A percentile compares a stretch with the other conserved stretches of the same genome.
Conservation (phyloP, 1,140 invertebrate species). For the Zaprionus nigranus region DNA sequence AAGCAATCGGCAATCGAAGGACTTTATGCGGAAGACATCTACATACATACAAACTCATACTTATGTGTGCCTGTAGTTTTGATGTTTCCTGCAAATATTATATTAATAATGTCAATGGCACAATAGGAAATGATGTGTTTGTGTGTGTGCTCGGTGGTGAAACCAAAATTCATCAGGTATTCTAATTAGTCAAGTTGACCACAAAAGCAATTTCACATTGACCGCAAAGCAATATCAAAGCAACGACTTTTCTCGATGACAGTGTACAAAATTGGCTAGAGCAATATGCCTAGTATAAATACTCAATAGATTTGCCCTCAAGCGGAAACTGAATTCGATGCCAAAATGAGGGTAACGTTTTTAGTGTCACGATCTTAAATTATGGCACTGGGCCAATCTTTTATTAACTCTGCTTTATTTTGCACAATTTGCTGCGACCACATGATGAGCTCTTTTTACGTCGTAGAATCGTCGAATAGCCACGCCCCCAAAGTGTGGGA, state of each 20-base stretch:
- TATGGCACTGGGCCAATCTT: neutral
- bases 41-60: neutral
- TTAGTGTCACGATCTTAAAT: neutral
- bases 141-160: neutral
- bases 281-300: neutral
- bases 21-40: neutral
- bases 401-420: conserved; percentile 16
- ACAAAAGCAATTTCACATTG: conserved; percentile 37
- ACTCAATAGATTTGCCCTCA: neutral
- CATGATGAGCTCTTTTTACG: conserved; percentile 52
- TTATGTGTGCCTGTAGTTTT: neutral
- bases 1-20: conserved; percentile 35
- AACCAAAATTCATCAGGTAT: conserved; percentile 33
- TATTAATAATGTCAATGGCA: conserved; percentile 13
- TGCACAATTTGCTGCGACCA: conserved; percentile 2
- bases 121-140: conserved; percentile 2
- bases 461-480: neutral
- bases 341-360: neutral
- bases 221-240: conserved; percentile 45
- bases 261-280: neutral
- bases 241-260: conserved; percentile 3
- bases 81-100: neutral
- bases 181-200: conserved; percentile 21
- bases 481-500: neutral
- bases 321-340: conserved; percentile 5